Evolutionary conservation across 1,140 invertebrate genomes (phyloP).

Genomic region (Brachionus asplanchnoidis): DNA sequence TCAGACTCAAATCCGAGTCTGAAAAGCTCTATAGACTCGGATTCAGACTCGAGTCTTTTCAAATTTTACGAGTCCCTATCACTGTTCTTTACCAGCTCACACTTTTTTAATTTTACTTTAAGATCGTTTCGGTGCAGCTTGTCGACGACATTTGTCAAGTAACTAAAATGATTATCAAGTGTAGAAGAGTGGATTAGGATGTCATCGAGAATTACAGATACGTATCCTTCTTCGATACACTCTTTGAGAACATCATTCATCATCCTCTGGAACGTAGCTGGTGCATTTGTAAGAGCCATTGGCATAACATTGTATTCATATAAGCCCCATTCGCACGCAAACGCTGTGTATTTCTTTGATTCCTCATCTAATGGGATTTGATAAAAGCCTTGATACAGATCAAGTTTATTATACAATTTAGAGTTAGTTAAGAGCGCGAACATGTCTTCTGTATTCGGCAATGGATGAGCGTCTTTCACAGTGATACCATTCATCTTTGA

Average conservation of each 20-base stretch:
- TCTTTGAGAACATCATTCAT: not conserved
- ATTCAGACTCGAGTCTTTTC: too few relatives aligned
- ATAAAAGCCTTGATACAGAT: not conserved
- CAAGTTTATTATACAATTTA: not conserved
- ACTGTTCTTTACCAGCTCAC: not conserved
- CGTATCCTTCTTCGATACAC: not conserved
- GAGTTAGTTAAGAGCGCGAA: not conserved
- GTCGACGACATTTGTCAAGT: not conserved
- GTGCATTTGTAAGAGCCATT: not conserved
- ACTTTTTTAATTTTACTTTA: conserved; percentile 13
- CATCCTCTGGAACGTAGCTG: not conserved
- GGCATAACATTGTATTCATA: conserved; percentile 2
- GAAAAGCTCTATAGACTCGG: too few relatives aligned
- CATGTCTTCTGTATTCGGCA: conserved; percentile 4
- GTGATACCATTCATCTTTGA: not conserved
- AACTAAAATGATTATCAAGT: not conserved
- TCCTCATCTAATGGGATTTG: not conserved
- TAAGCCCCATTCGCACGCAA: not conserved
- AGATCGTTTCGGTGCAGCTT: not conserved
- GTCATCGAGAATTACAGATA: not conserved
- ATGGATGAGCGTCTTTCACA: not conserved
- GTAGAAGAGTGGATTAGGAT: not conserved
- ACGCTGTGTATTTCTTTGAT: not conserved
- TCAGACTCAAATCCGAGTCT: too few relatives aligned
- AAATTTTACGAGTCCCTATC: too few relatives aligned